A percentile compares a stretch with the other conserved stretches of the same genome.
Evolutionary conservation across 2,888 invertebrate species (phyloP).

Genomic region (Andricus quercusramuli): DNA sequence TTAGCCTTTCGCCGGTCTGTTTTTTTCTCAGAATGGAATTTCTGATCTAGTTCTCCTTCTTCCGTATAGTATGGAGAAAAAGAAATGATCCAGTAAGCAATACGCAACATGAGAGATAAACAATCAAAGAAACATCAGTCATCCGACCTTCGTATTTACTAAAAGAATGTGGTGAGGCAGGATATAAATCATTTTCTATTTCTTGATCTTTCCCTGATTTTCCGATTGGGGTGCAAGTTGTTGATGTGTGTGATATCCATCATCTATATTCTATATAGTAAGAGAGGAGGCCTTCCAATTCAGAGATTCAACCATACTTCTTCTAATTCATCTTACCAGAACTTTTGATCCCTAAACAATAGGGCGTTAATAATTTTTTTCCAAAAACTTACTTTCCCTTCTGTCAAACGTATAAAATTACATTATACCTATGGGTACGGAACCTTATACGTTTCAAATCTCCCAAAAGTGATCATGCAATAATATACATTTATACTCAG

Average conservation of each 20-base stretch:
- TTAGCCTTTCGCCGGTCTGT: too few species aligned
- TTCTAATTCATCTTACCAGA: neutral
- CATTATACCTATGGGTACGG: too few species aligned
- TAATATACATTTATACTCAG: neutral
- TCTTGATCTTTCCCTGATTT: conserved; percentile 54
- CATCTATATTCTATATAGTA: conserved; percentile 29
- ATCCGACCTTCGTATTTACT: conserved; percentile 19
- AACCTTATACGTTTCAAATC: too few species aligned
- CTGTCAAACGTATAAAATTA: neutral
- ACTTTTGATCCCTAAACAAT: neutral
- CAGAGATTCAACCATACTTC: neutral
- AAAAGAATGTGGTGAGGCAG: conserved; percentile 44
- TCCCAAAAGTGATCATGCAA: neutral
- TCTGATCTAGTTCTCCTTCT: neutral
- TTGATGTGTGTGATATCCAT: conserved; percentile 62
- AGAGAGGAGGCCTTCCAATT: neutral
- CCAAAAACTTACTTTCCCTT: neutral
- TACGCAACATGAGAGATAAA: conserved; percentile 35
- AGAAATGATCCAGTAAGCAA: conserved; percentile 11
- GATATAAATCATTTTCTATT: conserved; percentile 57
- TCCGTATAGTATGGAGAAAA: neutral
- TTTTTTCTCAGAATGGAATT: neutral
- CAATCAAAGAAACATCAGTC: conserved; percentile 39
- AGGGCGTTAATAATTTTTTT: neutral
- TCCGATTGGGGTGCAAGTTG: conserved; percentile 54